Evolutionary conservation across 1,140 invertebrate genomes (phyloP).

Genomic region (Cyclargus thomasi): DNA sequence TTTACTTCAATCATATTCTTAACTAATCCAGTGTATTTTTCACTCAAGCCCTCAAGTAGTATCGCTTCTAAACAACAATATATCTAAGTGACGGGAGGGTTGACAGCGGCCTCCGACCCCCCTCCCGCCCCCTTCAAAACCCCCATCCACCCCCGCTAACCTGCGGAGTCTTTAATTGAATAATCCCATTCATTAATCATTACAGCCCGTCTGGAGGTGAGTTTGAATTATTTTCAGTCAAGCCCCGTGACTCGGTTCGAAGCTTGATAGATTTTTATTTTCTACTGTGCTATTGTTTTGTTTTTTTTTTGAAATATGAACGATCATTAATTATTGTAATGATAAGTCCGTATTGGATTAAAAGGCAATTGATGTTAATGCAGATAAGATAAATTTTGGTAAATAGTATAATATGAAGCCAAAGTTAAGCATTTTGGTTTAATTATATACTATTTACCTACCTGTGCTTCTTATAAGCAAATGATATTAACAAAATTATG

Average conservation of each 20-base stretch:
- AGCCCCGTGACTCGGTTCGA: conserved; percentile 42
- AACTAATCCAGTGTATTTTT: not conserved
- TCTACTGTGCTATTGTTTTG: conserved; percentile 7
- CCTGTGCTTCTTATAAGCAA: no score
- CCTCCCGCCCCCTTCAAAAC: not conserved
- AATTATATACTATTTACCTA: no score
- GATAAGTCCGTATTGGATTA: not conserved
- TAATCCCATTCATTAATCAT: conserved; percentile 72
- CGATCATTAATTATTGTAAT: conserved; percentile 10
- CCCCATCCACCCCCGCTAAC: conserved; percentile 33
- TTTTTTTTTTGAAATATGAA: conserved; percentile 8
- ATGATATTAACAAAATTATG: no score
- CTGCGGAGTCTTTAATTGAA: conserved; percentile 71
- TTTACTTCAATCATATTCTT: no score
- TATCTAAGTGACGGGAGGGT: conserved; percentile 17
- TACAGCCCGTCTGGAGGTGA: conserved; percentile 62
- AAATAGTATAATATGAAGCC: no score
- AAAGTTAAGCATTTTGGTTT: no score
- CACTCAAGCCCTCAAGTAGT: not conserved
- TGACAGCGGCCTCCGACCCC: not conserved
- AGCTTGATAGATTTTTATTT: conserved; percentile 31
- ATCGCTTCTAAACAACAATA: conserved; percentile 15
- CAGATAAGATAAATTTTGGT: no score
- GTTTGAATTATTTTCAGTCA: conserved; percentile 68
- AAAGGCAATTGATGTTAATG: no score